A percentile compares a stretch with the other conserved stretches of the same genome.
phyloP scores from a whole-genome alignment of 1,140 invertebrate species.

The Trialeurodes vaporariorum region DNA sequence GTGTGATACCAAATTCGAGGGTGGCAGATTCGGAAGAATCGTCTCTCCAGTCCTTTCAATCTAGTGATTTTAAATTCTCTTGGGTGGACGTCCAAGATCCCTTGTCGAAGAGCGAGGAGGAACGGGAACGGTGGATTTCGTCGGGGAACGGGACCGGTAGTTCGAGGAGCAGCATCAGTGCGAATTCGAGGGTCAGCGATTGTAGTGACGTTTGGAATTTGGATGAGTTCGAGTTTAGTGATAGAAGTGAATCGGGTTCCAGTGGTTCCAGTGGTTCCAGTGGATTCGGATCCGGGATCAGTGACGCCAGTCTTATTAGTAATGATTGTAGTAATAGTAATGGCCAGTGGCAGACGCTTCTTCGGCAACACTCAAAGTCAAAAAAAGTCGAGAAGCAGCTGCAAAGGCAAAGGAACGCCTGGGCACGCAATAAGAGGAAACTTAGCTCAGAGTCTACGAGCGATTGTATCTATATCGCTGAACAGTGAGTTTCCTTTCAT shows the following conservation, averaged over 20 bases:
- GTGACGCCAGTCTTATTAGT: not conserved
- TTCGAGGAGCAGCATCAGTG: too few relatives aligned
- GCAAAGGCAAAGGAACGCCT: slow-evolving; percentile 23
- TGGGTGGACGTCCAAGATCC: too few relatives aligned
- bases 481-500: not conserved
- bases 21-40: not conserved
- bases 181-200: too few relatives aligned
- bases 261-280: not conserved
- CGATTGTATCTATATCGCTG: not conserved
- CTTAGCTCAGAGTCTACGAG: slow-evolving; percentile 22
- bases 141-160: too few relatives aligned
- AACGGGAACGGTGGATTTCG: not conserved
- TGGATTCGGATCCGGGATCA: not conserved
- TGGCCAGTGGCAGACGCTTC: slow-evolving; percentile 7
- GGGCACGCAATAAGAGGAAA: slow-evolving; percentile 42
- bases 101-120: too few relatives aligned
- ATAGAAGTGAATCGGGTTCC: not conserved
- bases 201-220: not conserved
- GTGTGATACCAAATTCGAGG: not conserved
- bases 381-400: slow-evolving; percentile 18
- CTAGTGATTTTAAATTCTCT: too few relatives aligned
- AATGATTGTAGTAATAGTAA: not conserved
- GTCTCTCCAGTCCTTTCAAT: too few relatives aligned
- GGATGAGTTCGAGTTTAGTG: not conserved
- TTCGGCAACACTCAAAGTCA: slow-evolving; percentile 8